phyloP scores from a whole-genome alignment of 2,888 invertebrate species.

The Brassicogethes aeneus region DNA sequence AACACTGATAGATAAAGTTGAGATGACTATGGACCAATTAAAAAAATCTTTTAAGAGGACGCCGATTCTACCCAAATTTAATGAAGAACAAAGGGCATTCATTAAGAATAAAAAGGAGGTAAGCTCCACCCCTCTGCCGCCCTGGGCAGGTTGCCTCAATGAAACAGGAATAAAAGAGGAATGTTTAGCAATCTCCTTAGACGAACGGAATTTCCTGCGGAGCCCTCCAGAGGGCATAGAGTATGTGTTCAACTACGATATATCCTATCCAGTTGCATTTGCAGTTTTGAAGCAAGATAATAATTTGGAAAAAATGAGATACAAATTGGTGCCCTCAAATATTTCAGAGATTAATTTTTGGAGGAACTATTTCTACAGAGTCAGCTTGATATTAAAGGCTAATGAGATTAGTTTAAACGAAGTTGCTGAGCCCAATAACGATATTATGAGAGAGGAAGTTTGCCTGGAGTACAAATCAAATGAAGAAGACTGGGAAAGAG shows the following conservation, averaged over 20 bases:
- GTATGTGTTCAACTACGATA: not conserved
- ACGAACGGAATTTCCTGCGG: not conserved
- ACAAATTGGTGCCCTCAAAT: not conserved
- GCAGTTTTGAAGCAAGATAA: not conserved
- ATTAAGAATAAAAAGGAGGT: too few species aligned
- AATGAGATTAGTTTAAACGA: not conserved
- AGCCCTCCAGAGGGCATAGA: not conserved
- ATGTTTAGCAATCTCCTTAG: not conserved
- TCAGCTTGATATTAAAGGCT: not conserved
- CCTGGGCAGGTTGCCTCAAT: not conserved
- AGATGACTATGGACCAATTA: too few species aligned
- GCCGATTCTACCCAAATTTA: too few species aligned
- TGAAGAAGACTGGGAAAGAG: too few species aligned
- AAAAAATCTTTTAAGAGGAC: too few species aligned
- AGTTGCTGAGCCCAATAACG: not conserved
- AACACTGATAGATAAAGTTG: too few species aligned
- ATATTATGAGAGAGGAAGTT: too few species aligned
- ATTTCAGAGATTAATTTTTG: not conserved
- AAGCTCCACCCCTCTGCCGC: too few species aligned
- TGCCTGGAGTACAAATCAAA: too few species aligned
- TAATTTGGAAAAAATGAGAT: not conserved
- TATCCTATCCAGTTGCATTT: not conserved
- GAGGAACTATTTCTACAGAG: not conserved
- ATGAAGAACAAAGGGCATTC: too few species aligned
- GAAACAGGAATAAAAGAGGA: not conserved